These are phyloP conservation scores for Hydrolagus affinis DNA, from an alignment of 2,113 vertebrate genomes.

Conservation along the genomic window DNA sequence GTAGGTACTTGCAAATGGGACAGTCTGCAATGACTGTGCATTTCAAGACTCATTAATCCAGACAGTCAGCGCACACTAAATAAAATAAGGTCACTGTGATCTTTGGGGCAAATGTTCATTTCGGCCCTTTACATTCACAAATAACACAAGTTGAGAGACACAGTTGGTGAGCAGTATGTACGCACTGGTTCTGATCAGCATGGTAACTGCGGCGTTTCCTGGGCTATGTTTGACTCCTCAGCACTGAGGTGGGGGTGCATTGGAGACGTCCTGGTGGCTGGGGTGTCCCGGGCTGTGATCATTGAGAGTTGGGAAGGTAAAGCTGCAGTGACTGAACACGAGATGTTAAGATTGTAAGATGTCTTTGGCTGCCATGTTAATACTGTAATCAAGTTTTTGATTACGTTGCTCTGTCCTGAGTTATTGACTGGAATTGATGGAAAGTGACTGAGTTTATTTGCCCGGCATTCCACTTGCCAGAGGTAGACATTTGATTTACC, in stretches of 20 bases:
- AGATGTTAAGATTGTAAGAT: slow-evolving; percentile 22
- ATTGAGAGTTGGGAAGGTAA: too few species aligned
- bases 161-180: background rate
- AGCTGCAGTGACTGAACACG: background rate
- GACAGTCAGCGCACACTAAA: background rate
- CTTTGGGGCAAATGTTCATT: background rate
- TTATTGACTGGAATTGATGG: background rate
- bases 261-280: too few species aligned
- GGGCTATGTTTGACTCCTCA: too few species aligned
- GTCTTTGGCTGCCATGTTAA: background rate
- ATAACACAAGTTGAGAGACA: background rate
- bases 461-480: background rate
- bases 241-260: too few species aligned
- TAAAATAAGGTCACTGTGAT: background rate
- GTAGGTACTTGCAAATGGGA: too few species aligned
- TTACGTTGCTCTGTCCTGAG: background rate
- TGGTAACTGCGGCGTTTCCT: too few species aligned
- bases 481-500: background rate
- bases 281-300: too few species aligned
- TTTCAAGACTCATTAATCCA: slow-evolving; percentile 9
- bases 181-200: background rate
- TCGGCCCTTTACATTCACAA: background rate
- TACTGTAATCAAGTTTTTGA: too few species aligned
- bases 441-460: background rate
- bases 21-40: background rate